Percentiles rank a stretch among this genome's conserved stretches.
phyloP scores from a whole-genome alignment of 2,888 invertebrate species.

The Mantis religiosa region DNA sequence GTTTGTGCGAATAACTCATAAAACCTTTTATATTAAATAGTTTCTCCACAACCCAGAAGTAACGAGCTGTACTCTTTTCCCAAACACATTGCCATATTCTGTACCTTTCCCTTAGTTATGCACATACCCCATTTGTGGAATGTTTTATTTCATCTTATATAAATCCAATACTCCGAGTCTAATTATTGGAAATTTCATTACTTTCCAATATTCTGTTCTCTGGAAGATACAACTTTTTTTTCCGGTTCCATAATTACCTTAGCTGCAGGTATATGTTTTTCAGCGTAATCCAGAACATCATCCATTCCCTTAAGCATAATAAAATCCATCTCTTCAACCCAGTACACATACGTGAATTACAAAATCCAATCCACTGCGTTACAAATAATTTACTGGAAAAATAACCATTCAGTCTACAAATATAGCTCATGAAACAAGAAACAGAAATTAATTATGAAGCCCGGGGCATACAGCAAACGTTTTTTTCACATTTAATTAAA shows the following conservation, averaged over 20 bases:
- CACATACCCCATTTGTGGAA: neutral
- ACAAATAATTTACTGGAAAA: neutral
- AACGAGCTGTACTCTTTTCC: too few relatives aligned
- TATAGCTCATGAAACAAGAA: neutral
- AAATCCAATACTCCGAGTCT: neutral
- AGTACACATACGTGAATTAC: neutral
- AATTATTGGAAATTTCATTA: neutral
- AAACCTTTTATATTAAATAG: too few relatives aligned
- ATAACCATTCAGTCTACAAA: neutral
- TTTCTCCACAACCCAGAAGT: too few relatives aligned
- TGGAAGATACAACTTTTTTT: neutral
- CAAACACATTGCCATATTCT: neutral
- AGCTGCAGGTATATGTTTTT: neutral
- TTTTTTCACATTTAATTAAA: neutral
- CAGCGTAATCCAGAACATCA: neutral
- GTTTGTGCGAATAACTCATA: too few relatives aligned
- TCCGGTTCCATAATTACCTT: neutral
- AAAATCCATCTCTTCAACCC: neutral
- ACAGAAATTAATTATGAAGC: neutral
- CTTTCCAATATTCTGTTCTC: neutral
- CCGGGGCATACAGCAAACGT: neutral
- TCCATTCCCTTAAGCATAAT: neutral
- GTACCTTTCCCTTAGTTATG: neutral
- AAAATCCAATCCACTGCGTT: neutral
- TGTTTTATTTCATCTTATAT: neutral